These are phyloP conservation scores for Aporrectodea caliginosa DNA, from an alignment of 1,140 invertebrate genomes.

Conservation along the genomic window DNA sequence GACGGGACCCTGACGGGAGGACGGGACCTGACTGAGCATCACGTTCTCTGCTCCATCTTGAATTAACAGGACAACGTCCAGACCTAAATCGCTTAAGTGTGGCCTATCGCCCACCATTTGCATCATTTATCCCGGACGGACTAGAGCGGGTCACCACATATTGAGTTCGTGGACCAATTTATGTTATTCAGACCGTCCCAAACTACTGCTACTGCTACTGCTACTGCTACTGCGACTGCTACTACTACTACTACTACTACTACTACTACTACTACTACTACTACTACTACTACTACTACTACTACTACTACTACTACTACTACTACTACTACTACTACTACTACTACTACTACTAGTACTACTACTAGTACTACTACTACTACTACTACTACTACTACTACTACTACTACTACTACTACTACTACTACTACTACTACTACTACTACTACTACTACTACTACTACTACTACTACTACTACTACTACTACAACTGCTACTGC, in stretches of 20 bases:
- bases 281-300: conserved; percentile 2
- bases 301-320: conserved; percentile 2
- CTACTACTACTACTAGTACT: not conserved
- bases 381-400: conserved; percentile 3
- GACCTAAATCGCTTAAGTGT: too few species aligned
- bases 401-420: conserved; percentile 2
- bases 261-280: conserved; percentile 3
- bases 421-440: conserved; percentile 2
- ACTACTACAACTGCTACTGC: not conserved
- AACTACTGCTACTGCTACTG: too few species aligned
- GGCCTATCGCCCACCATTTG: too few species aligned
- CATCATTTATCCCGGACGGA: too few species aligned
- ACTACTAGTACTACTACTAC: not conserved
- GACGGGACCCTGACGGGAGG: too few species aligned
- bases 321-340: conserved; percentile 3
- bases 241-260: conserved; percentile 2
- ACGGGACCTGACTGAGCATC: too few species aligned
- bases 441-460: conserved; percentile 3
- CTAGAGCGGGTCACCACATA: too few species aligned
- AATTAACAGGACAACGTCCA: too few species aligned
- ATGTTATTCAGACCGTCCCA: too few species aligned
- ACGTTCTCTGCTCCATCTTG: too few species aligned
- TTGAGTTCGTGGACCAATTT: too few species aligned
- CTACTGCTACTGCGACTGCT: not conserved
- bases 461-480: conserved; percentile 2